phyloP scores from a whole-genome alignment of 2,113 vertebrate species.

The Porphyrio hochstetteri region DNA sequence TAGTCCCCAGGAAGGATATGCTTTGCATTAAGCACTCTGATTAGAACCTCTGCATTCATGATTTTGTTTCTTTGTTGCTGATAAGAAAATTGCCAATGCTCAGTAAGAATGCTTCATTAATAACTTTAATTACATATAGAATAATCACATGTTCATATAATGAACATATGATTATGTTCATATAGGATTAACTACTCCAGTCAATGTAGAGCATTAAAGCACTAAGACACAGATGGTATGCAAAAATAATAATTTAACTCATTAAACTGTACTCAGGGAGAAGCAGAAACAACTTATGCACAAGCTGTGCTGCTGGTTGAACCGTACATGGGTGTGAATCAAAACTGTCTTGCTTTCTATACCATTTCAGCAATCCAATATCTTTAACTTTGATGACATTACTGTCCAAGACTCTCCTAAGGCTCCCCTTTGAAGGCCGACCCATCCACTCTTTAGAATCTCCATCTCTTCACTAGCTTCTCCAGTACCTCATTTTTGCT shows the following conservation, averaged over 20 bases:
- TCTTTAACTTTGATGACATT: not conserved
- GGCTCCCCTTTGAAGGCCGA: not conserved
- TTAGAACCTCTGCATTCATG: not conserved
- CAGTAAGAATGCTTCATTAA: not conserved
- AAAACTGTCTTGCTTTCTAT: not conserved
- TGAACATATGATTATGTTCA: not conserved
- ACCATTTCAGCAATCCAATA: not conserved
- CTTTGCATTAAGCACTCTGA: not conserved
- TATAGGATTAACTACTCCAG: not conserved
- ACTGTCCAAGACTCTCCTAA: not conserved
- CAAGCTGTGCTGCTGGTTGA: not conserved
- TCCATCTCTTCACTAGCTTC: not conserved
- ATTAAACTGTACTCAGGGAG: not conserved
- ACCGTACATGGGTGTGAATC: rapidly evolving
- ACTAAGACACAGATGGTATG: not conserved
- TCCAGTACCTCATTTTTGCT: not conserved
- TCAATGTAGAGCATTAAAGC: not conserved
- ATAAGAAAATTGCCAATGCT: not conserved
- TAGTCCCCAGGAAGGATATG: not conserved
- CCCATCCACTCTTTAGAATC: not conserved
- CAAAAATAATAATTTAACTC: not conserved
- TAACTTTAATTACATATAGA: not conserved
- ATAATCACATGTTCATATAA: not conserved
- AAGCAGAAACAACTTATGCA: not conserved
- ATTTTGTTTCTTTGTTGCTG: not conserved